Percentiles rank a stretch among this genome's conserved stretches.
phyloP scores from a whole-genome alignment of 2,113 vertebrate species.

The Toxotes jaculatrix region DNA sequence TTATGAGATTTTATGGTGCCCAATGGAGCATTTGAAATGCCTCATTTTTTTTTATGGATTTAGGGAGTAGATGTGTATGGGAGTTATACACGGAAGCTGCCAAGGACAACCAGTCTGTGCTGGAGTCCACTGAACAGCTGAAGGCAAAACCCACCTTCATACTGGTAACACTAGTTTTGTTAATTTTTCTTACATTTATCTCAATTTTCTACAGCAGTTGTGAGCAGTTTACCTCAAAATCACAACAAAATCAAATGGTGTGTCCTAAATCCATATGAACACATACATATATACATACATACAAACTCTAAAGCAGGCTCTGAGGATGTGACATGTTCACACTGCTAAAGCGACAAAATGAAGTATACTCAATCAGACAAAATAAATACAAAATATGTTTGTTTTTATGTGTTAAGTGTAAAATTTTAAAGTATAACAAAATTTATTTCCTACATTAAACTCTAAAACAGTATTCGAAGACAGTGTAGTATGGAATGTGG shows the following conservation, averaged over 20 bases:
- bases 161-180: not conserved
- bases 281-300: not conserved
- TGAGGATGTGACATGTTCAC: too few species aligned
- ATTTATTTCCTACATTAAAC: too few species aligned
- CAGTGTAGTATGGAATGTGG: too few species aligned
- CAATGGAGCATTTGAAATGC: not conserved
- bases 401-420: too few species aligned
- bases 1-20: not conserved
- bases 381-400: too few species aligned
- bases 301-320: not conserved
- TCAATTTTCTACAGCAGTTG: not conserved
- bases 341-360: too few species aligned
- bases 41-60: conserved; percentile 13
- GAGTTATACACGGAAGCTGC: conserved; percentile 7
- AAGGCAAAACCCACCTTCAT: not conserved
- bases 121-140: not conserved
- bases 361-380: too few species aligned
- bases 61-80: conserved; percentile 5
- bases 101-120: conserved; percentile 16
- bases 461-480: too few species aligned
- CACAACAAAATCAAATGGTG: not conserved
- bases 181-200: not conserved
- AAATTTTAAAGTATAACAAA: too few species aligned
- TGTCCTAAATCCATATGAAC: not conserved
- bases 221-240: not conserved